Evolutionary conservation across 2,888 invertebrate species (phyloP).

Genomic region (Prenolepis imparis): DNA sequence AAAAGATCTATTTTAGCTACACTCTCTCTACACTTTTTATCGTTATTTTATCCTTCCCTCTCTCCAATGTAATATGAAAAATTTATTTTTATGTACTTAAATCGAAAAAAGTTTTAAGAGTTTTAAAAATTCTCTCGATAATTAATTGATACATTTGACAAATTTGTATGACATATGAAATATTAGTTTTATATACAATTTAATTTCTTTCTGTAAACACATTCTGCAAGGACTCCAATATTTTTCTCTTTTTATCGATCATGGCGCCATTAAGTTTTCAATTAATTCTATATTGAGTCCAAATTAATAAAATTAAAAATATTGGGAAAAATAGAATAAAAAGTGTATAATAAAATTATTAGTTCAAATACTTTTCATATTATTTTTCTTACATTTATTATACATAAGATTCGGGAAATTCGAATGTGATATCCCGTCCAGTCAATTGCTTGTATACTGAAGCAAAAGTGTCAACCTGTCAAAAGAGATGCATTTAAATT

Average conservation of each 20-base stretch:
- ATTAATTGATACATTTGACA: background rate
- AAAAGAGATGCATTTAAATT: conserved; percentile 34
- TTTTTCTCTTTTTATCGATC: background rate
- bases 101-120: background rate
- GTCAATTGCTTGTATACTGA: conserved; percentile 99
- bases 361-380: conserved; percentile 67
- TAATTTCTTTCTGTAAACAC: background rate
- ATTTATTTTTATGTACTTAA: no score
- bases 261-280: background rate
- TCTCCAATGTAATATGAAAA: no score
- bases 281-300: background rate
- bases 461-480: conserved; percentile 98
- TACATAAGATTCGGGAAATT: conserved; percentile 99
- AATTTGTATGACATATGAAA: background rate
- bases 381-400: conserved; percentile 86
- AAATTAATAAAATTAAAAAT: background rate
- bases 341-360: background rate
- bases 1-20: background rate
- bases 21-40: no score
- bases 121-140: background rate
- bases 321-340: background rate
- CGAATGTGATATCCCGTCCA: conserved; percentile 99
- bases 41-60: no score
- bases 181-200: background rate
- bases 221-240: background rate